Conservation (phyloP, 2,888 invertebrate species). For the Brachynemurus nebulosus region DNA sequence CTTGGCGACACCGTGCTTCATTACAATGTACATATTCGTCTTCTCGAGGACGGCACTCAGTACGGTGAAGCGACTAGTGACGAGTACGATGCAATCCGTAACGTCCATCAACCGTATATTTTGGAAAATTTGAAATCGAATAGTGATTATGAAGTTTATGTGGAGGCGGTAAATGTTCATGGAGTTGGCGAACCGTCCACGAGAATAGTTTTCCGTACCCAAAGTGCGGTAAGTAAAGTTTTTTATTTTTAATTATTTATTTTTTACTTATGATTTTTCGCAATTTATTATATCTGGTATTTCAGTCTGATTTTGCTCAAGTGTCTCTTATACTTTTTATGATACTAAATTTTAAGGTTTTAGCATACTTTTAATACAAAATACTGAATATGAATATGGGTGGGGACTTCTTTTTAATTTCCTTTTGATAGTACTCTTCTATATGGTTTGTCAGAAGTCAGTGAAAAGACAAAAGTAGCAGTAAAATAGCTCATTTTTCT, state of each 20-base stretch:
- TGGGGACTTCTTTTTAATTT: too few species aligned
- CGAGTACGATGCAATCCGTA: conserved; percentile 28
- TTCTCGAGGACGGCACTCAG: conserved; percentile 31
- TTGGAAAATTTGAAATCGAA: conserved; percentile 59
- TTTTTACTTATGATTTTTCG: too few species aligned
- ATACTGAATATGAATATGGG: too few species aligned
- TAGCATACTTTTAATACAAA: too few species aligned
- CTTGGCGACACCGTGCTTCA: conserved; percentile 55
- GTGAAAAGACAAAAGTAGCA: too few species aligned
- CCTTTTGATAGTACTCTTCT: too few species aligned
- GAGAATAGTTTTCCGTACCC: conserved; percentile 61
- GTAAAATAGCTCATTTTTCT: too few species aligned
- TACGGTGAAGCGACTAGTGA: conserved; percentile 42
- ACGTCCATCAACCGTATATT: conserved; percentile 55
- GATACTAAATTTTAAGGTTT: too few species aligned
- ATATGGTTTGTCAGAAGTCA: too few species aligned
- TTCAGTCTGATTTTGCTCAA: too few species aligned
- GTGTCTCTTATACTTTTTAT: too few species aligned
- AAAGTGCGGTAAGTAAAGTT: conserved; percentile 41
- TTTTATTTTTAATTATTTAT: background rate
- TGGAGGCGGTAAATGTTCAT: conserved; percentile 65
- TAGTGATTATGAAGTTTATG: conserved; percentile 65
- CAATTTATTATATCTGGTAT: too few species aligned
- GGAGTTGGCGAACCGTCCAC: conserved; percentile 65
- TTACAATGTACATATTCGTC: conserved; percentile 47